A percentile compares a stretch with the other conserved stretches of the same genome.
These are phyloP conservation scores for Oenanthe oenanthe DNA, from an alignment of 2,113 vertebrate genomes.

Conservation along the genomic window DNA sequence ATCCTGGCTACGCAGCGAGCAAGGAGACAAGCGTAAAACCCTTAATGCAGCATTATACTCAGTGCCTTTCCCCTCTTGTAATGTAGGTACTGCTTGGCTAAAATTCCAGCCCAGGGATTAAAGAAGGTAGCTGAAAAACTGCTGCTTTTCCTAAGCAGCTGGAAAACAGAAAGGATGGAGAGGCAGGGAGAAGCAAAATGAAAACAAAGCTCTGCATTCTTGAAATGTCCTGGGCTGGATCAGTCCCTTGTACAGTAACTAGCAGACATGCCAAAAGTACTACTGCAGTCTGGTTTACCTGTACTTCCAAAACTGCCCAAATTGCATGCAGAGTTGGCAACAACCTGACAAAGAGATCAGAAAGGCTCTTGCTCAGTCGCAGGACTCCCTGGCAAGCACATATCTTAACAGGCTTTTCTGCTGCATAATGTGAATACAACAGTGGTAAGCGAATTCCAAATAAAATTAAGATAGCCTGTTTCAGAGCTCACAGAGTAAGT, in stretches of 20 bases:
- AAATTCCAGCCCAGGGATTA: conserved; percentile 45
- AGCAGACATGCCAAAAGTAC: background rate
- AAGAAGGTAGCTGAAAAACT: background rate
- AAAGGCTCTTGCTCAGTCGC: background rate
- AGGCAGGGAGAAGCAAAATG: background rate
- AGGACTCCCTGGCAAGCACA: background rate
- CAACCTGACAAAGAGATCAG: background rate
- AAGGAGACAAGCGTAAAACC: conserved; percentile 21
- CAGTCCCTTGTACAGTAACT: background rate
- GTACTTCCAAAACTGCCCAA: background rate
- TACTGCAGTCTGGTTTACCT: background rate
- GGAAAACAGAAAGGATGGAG: background rate
- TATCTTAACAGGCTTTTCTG: background rate
- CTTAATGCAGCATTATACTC: background rate
- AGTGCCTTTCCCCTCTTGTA: background rate
- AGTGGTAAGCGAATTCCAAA: background rate
- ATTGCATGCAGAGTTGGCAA: background rate
- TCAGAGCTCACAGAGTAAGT: background rate
- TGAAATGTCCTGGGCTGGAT: background rate
- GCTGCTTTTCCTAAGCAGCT: background rate
- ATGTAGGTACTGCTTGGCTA: background rate
- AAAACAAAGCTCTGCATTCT: background rate
- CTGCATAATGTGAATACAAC: background rate
- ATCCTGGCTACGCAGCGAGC: conserved; percentile 14
- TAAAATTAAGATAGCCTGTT: conserved; percentile 22